Evolutionary conservation across 2,113 vertebrate species (phyloP).

Genomic region (Lagopus muta): DNA sequence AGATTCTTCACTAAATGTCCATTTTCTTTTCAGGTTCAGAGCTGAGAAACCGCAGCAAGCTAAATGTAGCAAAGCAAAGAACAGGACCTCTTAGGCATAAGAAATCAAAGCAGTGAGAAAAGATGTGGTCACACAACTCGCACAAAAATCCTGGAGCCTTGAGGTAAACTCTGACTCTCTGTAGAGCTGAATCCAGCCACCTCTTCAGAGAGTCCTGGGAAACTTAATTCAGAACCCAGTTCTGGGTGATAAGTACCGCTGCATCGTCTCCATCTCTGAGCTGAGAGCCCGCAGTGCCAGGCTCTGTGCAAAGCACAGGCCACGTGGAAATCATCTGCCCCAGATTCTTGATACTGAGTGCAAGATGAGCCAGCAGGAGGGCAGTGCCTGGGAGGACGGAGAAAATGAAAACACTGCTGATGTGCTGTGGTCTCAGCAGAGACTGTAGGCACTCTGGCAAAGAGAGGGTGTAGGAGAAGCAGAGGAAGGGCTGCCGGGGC

Average conservation of each 20-base stretch:
- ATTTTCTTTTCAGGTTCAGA: background rate
- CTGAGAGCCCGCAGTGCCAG: background rate
- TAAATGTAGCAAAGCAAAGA: background rate
- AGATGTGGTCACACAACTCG: background rate
- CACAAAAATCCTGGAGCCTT: background rate
- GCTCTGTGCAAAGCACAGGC: too few species aligned
- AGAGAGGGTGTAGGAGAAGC: background rate
- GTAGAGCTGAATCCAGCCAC: background rate
- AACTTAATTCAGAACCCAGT: background rate
- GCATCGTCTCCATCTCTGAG: background rate
- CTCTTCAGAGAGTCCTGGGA: background rate
- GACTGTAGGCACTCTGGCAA: background rate
- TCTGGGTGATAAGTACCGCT: too few species aligned
- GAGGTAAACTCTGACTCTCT: background rate
- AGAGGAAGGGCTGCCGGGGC: background rate
- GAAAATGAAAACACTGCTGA: background rate
- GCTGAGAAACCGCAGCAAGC: background rate
- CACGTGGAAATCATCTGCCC: background rate
- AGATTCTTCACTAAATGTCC: background rate
- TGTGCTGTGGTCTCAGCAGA: background rate
- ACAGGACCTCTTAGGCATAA: background rate
- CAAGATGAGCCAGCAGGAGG: background rate
- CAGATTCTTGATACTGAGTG: background rate
- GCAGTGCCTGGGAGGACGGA: background rate
- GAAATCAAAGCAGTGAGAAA: background rate